Percentiles rank a stretch among this genome's conserved stretches.
Conservation (phyloP, 2,797 vertebrate genomes). For the Galagoides demidoff region DNA sequence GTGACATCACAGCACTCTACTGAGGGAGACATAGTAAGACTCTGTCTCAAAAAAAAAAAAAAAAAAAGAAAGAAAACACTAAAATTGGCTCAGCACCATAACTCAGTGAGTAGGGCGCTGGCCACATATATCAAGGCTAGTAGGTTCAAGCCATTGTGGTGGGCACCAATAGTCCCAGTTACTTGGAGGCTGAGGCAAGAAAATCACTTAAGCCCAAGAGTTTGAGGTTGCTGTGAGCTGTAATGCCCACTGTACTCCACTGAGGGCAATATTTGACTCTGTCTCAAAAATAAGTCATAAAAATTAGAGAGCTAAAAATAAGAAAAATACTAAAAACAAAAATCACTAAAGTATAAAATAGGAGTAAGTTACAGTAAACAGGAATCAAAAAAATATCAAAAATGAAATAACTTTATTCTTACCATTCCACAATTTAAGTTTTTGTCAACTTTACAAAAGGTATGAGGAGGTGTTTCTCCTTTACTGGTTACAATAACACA, state of each 20-base stretch:
- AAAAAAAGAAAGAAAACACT: too few species aligned
- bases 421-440: slow-evolving; percentile 99
- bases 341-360: slow-evolving; percentile 46
- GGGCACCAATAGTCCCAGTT: not conserved
- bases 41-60: too few species aligned
- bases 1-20: too few species aligned
- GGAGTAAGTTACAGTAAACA: slow-evolving; percentile 44
- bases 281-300: slow-evolving; percentile 5
- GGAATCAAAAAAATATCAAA: slow-evolving; percentile 30
- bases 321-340: not conserved
- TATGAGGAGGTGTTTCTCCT: slow-evolving; percentile 97
- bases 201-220: not conserved
- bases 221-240: not conserved
- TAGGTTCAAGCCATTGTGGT: not conserved
- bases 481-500: slow-evolving; percentile 98
- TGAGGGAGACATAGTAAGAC: not conserved
- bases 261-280: not conserved
- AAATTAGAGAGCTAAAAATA: slow-evolving; percentile 21
- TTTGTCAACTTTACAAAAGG: slow-evolving; percentile 98
- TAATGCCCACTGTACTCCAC: not conserved
- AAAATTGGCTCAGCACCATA: too few species aligned
- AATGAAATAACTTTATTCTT: slow-evolving; percentile 77
- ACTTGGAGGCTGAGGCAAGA: not conserved
- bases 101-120: too few species aligned
- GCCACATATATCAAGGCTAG: too few species aligned